Conservation (phyloP, 1,140 invertebrate species). For the Acromyrmex charruanus region DNA sequence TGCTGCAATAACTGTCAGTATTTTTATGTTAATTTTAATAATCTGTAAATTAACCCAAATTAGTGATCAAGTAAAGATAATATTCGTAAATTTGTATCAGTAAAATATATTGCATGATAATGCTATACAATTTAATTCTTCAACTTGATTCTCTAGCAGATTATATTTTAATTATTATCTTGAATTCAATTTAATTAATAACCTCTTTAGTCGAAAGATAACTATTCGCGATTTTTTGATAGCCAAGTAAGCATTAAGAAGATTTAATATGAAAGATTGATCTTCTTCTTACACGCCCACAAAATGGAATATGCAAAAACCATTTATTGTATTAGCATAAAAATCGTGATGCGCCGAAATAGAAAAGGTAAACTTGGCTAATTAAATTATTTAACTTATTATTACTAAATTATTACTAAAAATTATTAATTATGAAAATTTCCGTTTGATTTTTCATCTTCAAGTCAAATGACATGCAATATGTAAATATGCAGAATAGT, state of each 20-base stretch:
- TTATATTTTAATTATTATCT: not conserved
- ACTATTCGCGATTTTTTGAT: not conserved
- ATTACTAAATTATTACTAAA: too few relatives aligned
- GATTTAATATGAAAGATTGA: not conserved
- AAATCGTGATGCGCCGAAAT: not conserved
- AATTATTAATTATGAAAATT: too few relatives aligned
- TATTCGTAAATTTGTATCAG: not conserved
- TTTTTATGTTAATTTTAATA: constrained; percentile 16
- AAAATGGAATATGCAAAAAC: not conserved
- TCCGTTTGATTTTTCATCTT: constrained; percentile 5
- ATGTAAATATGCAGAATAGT: not conserved
- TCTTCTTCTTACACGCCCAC: not conserved
- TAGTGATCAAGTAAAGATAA: not conserved
- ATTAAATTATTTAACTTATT: too few relatives aligned
- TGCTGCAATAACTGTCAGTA: not conserved
- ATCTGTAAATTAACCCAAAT: not conserved
- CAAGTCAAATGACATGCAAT: not conserved
- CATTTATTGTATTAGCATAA: not conserved
- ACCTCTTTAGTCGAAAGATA: not conserved
- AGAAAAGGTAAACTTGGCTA: not conserved
- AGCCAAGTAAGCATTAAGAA: not conserved
- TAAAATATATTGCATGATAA: not conserved
- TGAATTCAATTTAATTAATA: not conserved
- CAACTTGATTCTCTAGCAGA: not conserved
- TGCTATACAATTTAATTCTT: not conserved